A percentile compares a stretch with the other conserved stretches of the same genome.
Conservation (phyloP, 1,140 invertebrate genomes). For the Leptonema lineaticorne region DNA sequence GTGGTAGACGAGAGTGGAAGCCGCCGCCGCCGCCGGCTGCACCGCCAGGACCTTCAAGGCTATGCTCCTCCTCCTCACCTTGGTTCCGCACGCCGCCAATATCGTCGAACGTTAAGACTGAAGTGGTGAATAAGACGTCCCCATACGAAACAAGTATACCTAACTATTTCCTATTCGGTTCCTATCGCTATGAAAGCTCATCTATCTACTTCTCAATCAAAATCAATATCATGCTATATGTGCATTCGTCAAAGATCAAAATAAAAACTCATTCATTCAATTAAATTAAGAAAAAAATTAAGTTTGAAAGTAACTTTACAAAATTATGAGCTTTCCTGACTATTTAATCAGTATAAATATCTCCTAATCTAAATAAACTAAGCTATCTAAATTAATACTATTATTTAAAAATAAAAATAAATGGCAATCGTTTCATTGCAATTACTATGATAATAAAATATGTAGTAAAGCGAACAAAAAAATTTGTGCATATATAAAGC, state of each 20-base stretch:
- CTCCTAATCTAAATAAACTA: slow-evolving; percentile 7
- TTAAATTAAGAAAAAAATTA: neutral
- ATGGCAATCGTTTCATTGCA: neutral
- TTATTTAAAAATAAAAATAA: slow-evolving; percentile 6
- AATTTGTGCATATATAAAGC: slow-evolving; percentile 31
- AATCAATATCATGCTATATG: neutral
- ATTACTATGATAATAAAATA: slow-evolving; percentile 4
- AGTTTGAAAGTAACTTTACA: slow-evolving; percentile 6
- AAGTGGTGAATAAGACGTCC: slow-evolving; percentile 80
- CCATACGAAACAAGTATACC: slow-evolving; percentile 42
- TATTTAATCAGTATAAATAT: neutral
- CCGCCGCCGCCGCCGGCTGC: slow-evolving; percentile 47
- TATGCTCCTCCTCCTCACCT: slow-evolving; percentile 93
- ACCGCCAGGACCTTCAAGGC: slow-evolving; percentile 61
- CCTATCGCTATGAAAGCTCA: slow-evolving; percentile 46
- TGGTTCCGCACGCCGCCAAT: slow-evolving; percentile 61
- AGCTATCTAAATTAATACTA: neutral
- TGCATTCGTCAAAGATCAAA: neutral
- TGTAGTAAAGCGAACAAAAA: neutral
- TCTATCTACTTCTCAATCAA: neutral
- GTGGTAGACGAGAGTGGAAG: slow-evolving; percentile 85
- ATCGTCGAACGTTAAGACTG: slow-evolving; percentile 99
- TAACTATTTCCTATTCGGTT: slow-evolving; percentile 20
- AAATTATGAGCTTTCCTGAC: neutral
- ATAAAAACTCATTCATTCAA: neutral